Evolutionary conservation across 2,113 vertebrate genomes (phyloP), one percentile per base, ranked within the genome.

Genomic region (Jaculus jaculus): DNA sequence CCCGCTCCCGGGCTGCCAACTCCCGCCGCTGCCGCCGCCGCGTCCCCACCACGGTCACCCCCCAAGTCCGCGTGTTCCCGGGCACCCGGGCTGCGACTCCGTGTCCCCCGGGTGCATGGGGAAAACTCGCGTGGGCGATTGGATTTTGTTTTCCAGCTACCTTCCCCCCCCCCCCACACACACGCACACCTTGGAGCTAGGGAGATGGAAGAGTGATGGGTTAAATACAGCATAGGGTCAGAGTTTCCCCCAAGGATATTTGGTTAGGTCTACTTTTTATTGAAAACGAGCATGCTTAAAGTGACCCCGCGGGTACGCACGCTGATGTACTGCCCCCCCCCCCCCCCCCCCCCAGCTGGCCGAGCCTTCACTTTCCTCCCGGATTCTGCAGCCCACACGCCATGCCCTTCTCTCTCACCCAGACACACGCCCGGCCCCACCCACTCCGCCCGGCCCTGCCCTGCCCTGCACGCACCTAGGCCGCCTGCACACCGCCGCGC

Each of bases 1-100:
- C 98, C 98, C 98, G 98, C 98, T 98, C 95, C 97, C 32, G 34
- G 51, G 39, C 74, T 47, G 71, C 85, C 69, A 0, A 17, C 79
- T 72, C 94, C 73, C 20, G 11, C 81, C 1, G 71, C 1, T 13
- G 86, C 89, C 11, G 61, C 1, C 58, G 0, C 2, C 13, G 84
- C 58, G 20, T 51, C 77, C 51, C 30, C 60, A 0, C 30, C 30
- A 0, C 23, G 11, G n/a, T 23, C 71, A 37, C n/a, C 68, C 58
- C 58, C 15, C 54, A 16, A 3, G 51, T 37, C 17, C 12, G 73
- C 54, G n/a, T 23, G 73, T 42, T 32, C 78, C 26, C 0, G 9
- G 39, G 42, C 84, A 21, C 34, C 32, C 0, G 65, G 12, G 10
- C 83, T 80, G 39, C 1, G 89, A 72, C 51, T 87, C 66, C 0